Percentiles rank a stretch among this genome's conserved stretches.
Evolutionary conservation across 1,140 invertebrate genomes (phyloP).

Genomic region (Pseudomyrmex gracilis): DNA sequence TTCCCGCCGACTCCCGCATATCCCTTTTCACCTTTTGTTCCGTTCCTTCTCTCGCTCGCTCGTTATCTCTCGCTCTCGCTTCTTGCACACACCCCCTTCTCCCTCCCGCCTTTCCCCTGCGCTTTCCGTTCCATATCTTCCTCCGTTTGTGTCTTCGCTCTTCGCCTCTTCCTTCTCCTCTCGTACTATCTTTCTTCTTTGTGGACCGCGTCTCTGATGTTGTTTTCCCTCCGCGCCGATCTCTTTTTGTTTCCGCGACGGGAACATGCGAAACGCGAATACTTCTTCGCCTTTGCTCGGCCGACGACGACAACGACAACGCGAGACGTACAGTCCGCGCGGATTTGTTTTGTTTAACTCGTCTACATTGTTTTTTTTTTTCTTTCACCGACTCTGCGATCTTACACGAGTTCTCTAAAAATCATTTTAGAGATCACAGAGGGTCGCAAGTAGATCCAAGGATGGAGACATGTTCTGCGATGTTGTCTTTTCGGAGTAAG

Average conservation of each 20-base stretch:
- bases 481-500: no score
- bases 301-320: no score
- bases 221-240: slow-evolving; percentile 37
- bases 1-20: not conserved
- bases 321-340: slow-evolving; percentile 13
- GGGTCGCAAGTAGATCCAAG: no score
- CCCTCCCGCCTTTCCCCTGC: not conserved
- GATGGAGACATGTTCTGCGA: no score
- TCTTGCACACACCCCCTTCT: not conserved
- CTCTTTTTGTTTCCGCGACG: slow-evolving; percentile 39
- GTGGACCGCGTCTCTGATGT: slow-evolving; percentile 21
- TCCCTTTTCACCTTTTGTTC: slow-evolving; percentile 43
- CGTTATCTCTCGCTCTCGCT: not conserved
- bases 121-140: not conserved
- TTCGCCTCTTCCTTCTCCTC: not conserved
- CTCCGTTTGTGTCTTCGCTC: not conserved
- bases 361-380: no score
- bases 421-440: no score
- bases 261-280: slow-evolving; percentile 39
- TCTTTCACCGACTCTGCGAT: no score
- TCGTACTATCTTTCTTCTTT: slow-evolving; percentile 13
- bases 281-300: slow-evolving; percentile 51
- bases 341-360: slow-evolving; percentile 41
- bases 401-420: no score
- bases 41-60: slow-evolving; percentile 27